These are phyloP conservation scores for Temnothorax nylanderi DNA, from an alignment of 1,140 invertebrate genomes.

Conservation along the genomic window DNA sequence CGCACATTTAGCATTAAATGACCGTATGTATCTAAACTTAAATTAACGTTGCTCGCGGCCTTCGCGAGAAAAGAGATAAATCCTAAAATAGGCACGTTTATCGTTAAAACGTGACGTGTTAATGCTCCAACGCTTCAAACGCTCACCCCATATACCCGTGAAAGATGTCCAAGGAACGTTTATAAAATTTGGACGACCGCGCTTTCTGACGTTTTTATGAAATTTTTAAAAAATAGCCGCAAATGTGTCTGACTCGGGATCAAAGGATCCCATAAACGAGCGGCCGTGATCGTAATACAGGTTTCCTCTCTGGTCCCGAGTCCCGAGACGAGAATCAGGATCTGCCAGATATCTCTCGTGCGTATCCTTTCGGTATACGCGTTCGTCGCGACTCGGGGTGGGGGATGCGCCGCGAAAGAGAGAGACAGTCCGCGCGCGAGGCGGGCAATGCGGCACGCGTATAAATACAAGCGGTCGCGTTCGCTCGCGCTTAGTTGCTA, in stretches of 20 bases:
- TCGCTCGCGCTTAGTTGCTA: conserved; percentile 80
- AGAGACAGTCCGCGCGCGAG: conserved; percentile 67
- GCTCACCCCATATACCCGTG: background rate
- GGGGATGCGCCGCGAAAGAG: conserved; percentile 71
- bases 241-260: background rate
- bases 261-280: background rate
- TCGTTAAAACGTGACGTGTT: background rate
- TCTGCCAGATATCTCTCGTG: conserved; percentile 2
- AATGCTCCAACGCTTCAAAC: background rate
- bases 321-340: conserved; percentile 5
- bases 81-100: background rate
- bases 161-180: background rate
- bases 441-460: conserved; percentile 73
- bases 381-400: conserved; percentile 33
- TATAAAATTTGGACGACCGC: background rate
- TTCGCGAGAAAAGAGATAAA: background rate
- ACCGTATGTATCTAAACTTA: background rate
- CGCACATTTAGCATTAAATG: background rate
- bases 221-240: background rate
- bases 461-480: conserved; percentile 82
- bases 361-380: conserved; percentile 60
- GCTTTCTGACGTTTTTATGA: background rate
- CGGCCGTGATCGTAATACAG: background rate
- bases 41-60: background rate
- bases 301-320: background rate